Base-by-base conservation (phyloP, 2,113 vertebrate genomes). In the Menura novaehollandiae region DNA sequence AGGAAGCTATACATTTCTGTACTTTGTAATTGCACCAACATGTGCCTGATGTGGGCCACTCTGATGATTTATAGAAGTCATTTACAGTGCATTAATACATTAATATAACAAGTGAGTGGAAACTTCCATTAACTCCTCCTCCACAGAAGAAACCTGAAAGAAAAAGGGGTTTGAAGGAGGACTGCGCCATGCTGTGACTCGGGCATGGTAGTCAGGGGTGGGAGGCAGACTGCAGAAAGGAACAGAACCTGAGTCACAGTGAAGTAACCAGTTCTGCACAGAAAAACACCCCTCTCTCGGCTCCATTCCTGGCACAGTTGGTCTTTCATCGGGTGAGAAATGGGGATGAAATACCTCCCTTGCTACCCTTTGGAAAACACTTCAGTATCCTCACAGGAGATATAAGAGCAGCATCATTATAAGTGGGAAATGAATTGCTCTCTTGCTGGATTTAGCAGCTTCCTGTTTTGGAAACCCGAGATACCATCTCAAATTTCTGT, bases 401-500 rank as follows among this genome's bases (percentile, higher is more conserved):
- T 49, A 8, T 23, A 69, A 76, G 77, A 77, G 71, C 93, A 83
- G 88, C 81, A 74, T 73, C 58, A 66, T 73, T 94, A 2, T 94
- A 73, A 85, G 51, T 30, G 58, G 89, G 92, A 91, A 97, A 93
- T 80, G 23, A 92, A 93, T 95, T 88, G 86, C 88, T 92, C 8
- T 17, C 75, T 88, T 68, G 89, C 93, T 97, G 91, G 73, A 89
- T 94, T 92, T 96, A 94, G 77, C 93, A 75, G 95, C 76, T 96
- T 96, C 96, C 94, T 93, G 86, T 76, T 94, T 84, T 88, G 92
- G 96, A 95, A 97, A 97, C 81, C 39, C 0, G 68, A 97, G 95
- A 93, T 47, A 81, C 13, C 89, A 82, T 78, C 91, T 89, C 96
- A 79, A 83, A 91, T 93, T 95, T 87, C 95, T 94, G 83, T 92